Conservation (phyloP, 2,113 vertebrate species). For the Sula dactylatra region DNA sequence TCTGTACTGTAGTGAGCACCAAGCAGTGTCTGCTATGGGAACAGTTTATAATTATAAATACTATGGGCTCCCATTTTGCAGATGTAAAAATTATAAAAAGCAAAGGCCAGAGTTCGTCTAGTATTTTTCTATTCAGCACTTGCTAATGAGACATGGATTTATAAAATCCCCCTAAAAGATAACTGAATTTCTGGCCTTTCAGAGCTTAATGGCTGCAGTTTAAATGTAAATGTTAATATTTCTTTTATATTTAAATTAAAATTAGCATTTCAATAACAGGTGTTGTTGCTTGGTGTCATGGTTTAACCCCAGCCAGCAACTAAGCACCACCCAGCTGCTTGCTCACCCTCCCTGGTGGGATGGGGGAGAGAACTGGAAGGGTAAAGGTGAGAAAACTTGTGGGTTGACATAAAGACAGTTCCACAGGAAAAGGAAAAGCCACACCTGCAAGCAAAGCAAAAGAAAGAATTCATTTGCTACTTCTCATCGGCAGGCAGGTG, state of each 20-base stretch:
- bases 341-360: too few relatives aligned
- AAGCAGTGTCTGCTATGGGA: background rate
- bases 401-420: too few relatives aligned
- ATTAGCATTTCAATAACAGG: background rate
- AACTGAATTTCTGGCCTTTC: conserved; percentile 19
- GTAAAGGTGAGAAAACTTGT: too few relatives aligned
- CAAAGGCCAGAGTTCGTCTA: background rate
- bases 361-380: too few relatives aligned
- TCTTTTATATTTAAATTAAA: conserved; percentile 21
- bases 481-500: too few relatives aligned
- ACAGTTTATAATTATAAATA: background rate
- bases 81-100: background rate
- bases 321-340: too few relatives aligned
- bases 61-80: background rate
- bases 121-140: background rate
- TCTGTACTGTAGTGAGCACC: background rate
- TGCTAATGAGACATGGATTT: conserved; percentile 2
- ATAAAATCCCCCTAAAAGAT: conserved; percentile 14
- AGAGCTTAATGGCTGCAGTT: background rate
- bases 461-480: too few relatives aligned
- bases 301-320: too few relatives aligned
- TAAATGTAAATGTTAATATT: conserved; percentile 28
- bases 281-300: background rate
- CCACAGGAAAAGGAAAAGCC: too few relatives aligned
- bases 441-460: too few relatives aligned